Conservation (phyloP, 1,140 invertebrate genomes). For the Micrasema longulum region DNA sequence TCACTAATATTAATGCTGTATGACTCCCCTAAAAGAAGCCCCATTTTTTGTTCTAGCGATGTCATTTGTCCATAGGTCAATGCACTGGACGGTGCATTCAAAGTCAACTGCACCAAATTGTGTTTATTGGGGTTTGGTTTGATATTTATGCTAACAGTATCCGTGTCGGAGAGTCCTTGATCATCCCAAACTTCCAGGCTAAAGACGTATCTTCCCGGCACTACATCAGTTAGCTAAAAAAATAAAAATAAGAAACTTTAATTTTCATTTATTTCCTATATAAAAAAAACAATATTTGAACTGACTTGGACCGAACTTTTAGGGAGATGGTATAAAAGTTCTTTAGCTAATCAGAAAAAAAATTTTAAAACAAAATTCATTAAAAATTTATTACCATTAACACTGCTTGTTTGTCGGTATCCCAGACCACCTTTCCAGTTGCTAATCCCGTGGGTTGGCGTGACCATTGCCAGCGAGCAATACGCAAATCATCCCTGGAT, state of each 20-base stretch:
- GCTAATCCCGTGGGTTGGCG: conserved; percentile 85
- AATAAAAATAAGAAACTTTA: too few relatives aligned
- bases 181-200: conserved; percentile 89
- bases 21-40: conserved; percentile 78
- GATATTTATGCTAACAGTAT: conserved; percentile 88
- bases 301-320: too few relatives aligned
- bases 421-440: conserved; percentile 81
- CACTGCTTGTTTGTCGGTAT: conserved; percentile 80
- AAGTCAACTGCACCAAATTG: conserved; percentile 83
- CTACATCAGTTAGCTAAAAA: conserved; percentile 86
- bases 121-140: conserved; percentile 82
- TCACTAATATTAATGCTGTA: conserved; percentile 74
- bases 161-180: conserved; percentile 83
- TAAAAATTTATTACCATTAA: conserved; percentile 75
- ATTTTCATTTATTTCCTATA: too few relatives aligned
- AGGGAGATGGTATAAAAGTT: too few relatives aligned
- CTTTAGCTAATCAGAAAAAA: too few relatives aligned
- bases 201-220: conserved; percentile 90
- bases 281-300: too few relatives aligned
- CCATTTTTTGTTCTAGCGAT: conserved; percentile 80
- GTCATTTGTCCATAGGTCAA: conserved; percentile 82
- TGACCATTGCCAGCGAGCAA: conserved; percentile 88
- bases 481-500: conserved; percentile 89
- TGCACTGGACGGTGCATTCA: conserved; percentile 78
- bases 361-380: too few relatives aligned